These are phyloP conservation scores for Merodon equestris DNA, from an alignment of 2,888 invertebrate genomes.

Conservation along the genomic window DNA sequence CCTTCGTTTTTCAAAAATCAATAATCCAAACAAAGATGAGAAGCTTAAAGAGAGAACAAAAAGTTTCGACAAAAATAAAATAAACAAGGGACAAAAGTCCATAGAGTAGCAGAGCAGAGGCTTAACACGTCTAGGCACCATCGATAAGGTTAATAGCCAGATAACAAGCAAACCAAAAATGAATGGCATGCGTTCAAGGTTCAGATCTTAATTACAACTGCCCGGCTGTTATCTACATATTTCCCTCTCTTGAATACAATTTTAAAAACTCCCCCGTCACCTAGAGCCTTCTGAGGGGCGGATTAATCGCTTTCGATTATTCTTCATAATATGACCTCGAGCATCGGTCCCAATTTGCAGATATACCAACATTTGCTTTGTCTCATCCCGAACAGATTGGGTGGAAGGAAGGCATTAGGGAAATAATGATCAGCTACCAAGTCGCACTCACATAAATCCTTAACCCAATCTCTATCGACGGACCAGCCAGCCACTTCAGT, in stretches of 20 bases:
- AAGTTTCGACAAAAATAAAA: not conserved
- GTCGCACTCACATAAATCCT: constrained; percentile 40
- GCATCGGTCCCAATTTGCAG: constrained; percentile 64
- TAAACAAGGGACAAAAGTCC: not conserved
- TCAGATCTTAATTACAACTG: constrained; percentile 60
- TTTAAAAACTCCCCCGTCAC: constrained; percentile 15
- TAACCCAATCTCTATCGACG: not conserved
- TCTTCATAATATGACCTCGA: constrained; percentile 66
- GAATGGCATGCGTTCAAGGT: constrained; percentile 54
- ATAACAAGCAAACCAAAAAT: constrained; percentile 46
- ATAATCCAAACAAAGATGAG: not conserved
- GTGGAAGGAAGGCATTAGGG: constrained; percentile 50
- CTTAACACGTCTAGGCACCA: constrained; percentile 11
- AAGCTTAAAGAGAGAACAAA: constrained; percentile 7
- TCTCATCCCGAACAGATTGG: not conserved
- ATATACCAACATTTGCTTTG: constrained; percentile 46
- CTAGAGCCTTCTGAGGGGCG: constrained; percentile 1
- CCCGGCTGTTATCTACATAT: constrained; percentile 41
- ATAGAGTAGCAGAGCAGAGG: not conserved
- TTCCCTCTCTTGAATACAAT: constrained; percentile 24
- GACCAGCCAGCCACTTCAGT: not conserved
- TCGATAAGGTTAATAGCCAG: constrained; percentile 53
- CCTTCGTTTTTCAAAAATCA: constrained; percentile 9
- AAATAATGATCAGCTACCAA: constrained; percentile 60
- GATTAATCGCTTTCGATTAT: constrained; percentile 65